phyloP scores from a whole-genome alignment of 2,888 invertebrate species.

The Catocala sponsa region DNA sequence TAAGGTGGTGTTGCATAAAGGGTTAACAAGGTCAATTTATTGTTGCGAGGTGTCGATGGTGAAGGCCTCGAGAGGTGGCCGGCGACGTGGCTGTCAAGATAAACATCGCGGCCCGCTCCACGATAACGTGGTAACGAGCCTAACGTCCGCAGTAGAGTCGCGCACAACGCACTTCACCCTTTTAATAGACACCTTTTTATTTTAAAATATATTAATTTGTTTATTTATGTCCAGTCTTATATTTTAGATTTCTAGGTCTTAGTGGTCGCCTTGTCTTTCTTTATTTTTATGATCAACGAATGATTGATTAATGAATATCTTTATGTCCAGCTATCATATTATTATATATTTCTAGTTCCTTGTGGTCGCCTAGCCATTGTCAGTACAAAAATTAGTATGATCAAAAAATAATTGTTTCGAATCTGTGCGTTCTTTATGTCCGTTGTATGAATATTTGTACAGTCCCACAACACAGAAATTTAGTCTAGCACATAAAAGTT shows the following conservation, averaged over 20 bases:
- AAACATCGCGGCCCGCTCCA: slow-evolving; percentile 68
- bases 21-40: slow-evolving; percentile 76
- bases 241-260: neutral
- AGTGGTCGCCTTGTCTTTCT: too few relatives aligned
- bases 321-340: neutral
- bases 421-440: too few relatives aligned
- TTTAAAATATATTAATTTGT: neutral
- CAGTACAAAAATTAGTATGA: too few relatives aligned
- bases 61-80: slow-evolving; percentile 73
- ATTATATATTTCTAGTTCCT: neutral
- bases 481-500: too few relatives aligned
- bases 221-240: neutral
- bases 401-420: too few relatives aligned
- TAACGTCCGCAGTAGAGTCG: slow-evolving; percentile 72
- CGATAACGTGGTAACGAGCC: slow-evolving; percentile 80
- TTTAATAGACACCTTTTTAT: slow-evolving; percentile 28
- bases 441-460: too few relatives aligned
- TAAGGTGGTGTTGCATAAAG: slow-evolving; percentile 57
- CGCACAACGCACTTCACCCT: slow-evolving; percentile 46
- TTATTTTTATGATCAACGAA: too few relatives aligned
- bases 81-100: slow-evolving; percentile 80
- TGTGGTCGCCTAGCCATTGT: too few relatives aligned
- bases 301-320: too few relatives aligned
- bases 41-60: slow-evolving; percentile 77
- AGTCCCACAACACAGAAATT: too few relatives aligned